Evolutionary conservation across 1,140 invertebrate genomes (phyloP), one percentile per base, ranked within the genome.

Genomic region (Nebria ingens): DNA sequence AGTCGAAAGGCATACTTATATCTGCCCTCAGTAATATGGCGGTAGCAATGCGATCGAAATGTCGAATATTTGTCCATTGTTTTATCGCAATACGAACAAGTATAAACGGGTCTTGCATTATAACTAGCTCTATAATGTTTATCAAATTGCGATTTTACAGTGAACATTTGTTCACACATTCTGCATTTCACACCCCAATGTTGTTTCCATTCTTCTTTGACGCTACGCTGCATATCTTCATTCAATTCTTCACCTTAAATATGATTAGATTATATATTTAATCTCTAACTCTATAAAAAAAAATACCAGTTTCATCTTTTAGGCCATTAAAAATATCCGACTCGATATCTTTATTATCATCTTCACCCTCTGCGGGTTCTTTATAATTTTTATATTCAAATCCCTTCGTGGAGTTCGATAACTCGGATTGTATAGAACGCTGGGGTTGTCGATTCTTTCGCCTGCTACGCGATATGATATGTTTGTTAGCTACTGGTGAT

Each of bases 41-140:
- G 53, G 58, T 71, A 70, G 62, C 68, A 70, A 62, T 71, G 70
- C 1, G 68, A 70, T 52, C 68, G 56, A 61, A 70, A 71, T 9
- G 68, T 71, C 3, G 67, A 65, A 64, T 71, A 71, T 51, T 70
- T 69, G 20, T 65, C 64, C 52, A 65, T 61, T 21, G 67, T 62
- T 52, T 69, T 71, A 58, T 70, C 66, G 56, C 70, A 71, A 61
- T 63, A 70, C 2, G 65, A 64, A 56, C 70, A 71, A 13, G 65
- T 69, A 56, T 71, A 71, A 23, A 70, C 62, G 0, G 70, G 68
- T 40, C 51, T 59, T 50, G 58, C 56, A 29, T 61, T 65, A 57
- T 71, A 68, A 23, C 52, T 61, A 17, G 50, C 53, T 13, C 55
- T 22, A 57, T 71, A 71, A 58, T 71, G 70, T 25, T 58, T 61